Conservation (phyloP, 2,888 invertebrate species). For the Palloptera scutellata region DNA sequence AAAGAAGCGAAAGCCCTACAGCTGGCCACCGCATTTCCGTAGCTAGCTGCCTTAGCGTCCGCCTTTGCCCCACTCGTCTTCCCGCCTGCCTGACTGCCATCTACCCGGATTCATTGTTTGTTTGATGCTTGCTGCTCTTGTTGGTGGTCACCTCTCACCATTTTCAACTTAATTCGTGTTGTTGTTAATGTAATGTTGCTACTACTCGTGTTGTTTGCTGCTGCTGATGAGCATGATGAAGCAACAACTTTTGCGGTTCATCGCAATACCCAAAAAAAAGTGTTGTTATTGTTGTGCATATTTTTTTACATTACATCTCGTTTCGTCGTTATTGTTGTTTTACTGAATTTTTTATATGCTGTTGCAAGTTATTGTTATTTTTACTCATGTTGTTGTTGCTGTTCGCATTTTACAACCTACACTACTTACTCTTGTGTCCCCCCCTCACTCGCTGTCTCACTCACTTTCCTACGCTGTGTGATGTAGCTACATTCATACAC, state of each 20-base stretch:
- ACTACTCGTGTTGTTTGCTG: slow-evolving; percentile 18
- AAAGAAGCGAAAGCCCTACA: slow-evolving; percentile 57
- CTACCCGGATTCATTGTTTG: too few relatives aligned
- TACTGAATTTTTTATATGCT: slow-evolving; percentile 20
- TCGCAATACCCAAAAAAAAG: slow-evolving; percentile 43
- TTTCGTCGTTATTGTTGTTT: slow-evolving; percentile 16
- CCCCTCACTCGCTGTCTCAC: not conserved
- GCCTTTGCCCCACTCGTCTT: slow-evolving; percentile 2
- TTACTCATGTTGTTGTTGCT: slow-evolving; percentile 27
- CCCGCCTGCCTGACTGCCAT: not conserved
- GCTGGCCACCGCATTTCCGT: slow-evolving; percentile 57
- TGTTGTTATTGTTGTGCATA: slow-evolving; percentile 38
- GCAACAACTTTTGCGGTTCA: slow-evolving; percentile 50
- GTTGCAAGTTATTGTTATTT: not conserved
- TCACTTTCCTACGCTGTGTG: too few relatives aligned
- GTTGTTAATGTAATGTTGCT: slow-evolving; percentile 25
- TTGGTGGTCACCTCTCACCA: not conserved
- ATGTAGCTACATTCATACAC: not conserved
- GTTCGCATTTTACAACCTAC: slow-evolving; percentile 26
- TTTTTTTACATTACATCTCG: not conserved
- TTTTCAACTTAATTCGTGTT: not conserved
- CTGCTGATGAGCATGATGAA: slow-evolving; percentile 42
- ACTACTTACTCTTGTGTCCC: slow-evolving; percentile 32
- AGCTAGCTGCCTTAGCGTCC: slow-evolving; percentile 8
- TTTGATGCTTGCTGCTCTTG: not conserved